A percentile compares a stretch with the other conserved stretches of the same genome.
These are phyloP conservation scores for Ethmia dodecea DNA, from an alignment of 2,888 invertebrate genomes.

Conservation along the genomic window DNA sequence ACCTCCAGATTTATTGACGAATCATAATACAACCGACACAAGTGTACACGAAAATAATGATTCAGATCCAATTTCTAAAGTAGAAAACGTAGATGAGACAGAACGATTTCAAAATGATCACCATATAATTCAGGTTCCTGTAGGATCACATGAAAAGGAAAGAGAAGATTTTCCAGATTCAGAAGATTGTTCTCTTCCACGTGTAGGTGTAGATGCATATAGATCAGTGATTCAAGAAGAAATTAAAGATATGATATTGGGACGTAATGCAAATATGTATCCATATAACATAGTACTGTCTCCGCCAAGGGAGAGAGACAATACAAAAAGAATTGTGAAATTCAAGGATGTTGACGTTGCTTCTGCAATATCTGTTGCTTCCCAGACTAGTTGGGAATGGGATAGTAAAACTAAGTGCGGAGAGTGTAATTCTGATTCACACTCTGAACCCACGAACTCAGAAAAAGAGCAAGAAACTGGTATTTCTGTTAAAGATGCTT, in stretches of 20 bases:
- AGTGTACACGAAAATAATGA: constrained; percentile 27
- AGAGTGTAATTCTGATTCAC: constrained; percentile 11
- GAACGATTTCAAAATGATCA: too few relatives aligned
- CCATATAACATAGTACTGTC: constrained; percentile 66
- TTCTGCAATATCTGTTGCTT: constrained; percentile 19
- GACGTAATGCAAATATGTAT: constrained; percentile 50
- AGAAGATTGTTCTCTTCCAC: constrained; percentile 46
- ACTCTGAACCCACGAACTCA: constrained; percentile 20
- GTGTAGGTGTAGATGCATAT: constrained; percentile 35
- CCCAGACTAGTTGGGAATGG: constrained; percentile 21
- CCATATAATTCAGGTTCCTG: too few relatives aligned
- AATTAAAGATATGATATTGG: constrained; percentile 60
- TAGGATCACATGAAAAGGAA: constrained; percentile 15
- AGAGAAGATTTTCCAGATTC: constrained; percentile 51
- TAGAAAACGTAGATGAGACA: constrained; percentile 17
- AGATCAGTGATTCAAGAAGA: constrained; percentile 33
- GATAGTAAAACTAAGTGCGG: too few relatives aligned
- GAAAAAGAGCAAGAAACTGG: constrained; percentile 23
- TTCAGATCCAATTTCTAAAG: constrained; percentile 11
- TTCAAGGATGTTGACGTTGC: constrained; percentile 41
- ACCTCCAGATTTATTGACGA: constrained; percentile 78
- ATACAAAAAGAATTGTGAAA: constrained; percentile 45
- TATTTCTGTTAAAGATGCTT: constrained; percentile 20
- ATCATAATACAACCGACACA: constrained; percentile 68
- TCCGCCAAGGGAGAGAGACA: constrained; percentile 47